Evolutionary conservation across 2,113 vertebrate genomes (phyloP), one percentile per base, ranked within the genome.

Genomic region (Megalops atlanticus): DNA sequence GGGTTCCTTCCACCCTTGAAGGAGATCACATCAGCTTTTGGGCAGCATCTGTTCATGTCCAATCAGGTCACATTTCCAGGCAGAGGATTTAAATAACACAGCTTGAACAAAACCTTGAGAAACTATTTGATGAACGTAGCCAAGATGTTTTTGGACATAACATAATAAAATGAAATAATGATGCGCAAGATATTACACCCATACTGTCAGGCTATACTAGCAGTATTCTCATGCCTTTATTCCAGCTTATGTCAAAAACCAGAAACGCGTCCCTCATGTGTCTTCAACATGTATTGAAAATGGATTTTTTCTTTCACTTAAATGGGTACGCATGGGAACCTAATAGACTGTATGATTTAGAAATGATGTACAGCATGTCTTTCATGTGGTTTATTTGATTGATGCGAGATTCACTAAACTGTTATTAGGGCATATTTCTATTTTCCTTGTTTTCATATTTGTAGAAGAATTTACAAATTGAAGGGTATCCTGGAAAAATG

Each of bases 381-480:
- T 91, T 89, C 80, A 77, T 91, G 89, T 87, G 89, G 90, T 89
- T 86, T 88, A 85, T 84, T 81, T 89, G 84, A 83, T 70, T 89
- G 89, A 93, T 91, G 86, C 87, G 88, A 82, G 85, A 89, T 79
- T 81, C 77, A 84, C 88, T 85, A 77, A 87, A 90, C 87, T 89
- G 87, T 89, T 91, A 92, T 90, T 90, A 91, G 47, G 76, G 80
- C 81, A n/a, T 31, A 10, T 1, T 83, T 86, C 79, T 88, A 84
- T 86, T 87, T 85, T 86, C 81, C 47, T n/a, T 83, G 77, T 85
- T 86, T 82, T 85, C 79, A 74, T 73, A 84, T 88, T 88, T 88
- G 78, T 85, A 87, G 85, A 84, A 89, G 87, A 90, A 84, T 82
- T 86, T 85, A 89, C 87, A 76, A 81, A 87, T 70, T 86, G 70